A percentile compares a stretch with the other conserved stretches of the same genome.
phyloP scores from a whole-genome alignment of 2,113 vertebrate genomes.

The Nothobranchius kuhntae region DNA sequence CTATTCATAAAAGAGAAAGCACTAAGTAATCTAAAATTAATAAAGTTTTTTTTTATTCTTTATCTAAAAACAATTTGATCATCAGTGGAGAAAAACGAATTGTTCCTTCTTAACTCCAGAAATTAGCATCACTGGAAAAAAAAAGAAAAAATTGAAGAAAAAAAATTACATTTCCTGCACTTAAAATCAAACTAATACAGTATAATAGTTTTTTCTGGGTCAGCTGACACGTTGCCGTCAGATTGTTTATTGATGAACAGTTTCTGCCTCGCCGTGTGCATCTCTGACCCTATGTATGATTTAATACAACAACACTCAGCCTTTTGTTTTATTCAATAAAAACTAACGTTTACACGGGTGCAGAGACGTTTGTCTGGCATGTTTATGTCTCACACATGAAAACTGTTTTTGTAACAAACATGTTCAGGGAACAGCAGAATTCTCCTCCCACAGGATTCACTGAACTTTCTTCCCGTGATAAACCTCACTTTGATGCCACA shows the following conservation, averaged over 20 bases:
- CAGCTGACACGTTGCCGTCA: slow-evolving; percentile 8
- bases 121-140: too few species aligned
- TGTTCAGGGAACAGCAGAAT: too few species aligned
- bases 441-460: not conserved
- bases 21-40: too few species aligned
- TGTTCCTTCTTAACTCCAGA: too few species aligned
- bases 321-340: not conserved
- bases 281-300: not conserved
- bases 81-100: too few species aligned
- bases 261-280: slow-evolving; percentile 1
- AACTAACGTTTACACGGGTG: not conserved
- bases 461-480: slow-evolving; percentile 5
- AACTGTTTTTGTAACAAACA: not conserved
- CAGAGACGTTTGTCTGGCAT: not conserved
- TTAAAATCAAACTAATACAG: not conserved
- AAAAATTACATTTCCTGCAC: too few species aligned
- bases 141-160: too few species aligned
- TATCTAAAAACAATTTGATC: too few species aligned
- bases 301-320: not conserved
- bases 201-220: not conserved
- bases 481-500: slow-evolving; percentile 27
- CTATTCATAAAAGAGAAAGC: too few species aligned
- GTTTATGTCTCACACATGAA: not conserved
- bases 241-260: slow-evolving; percentile 11
- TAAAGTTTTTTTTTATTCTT: too few species aligned